Conservation (phyloP, 2,888 invertebrate genomes). For the Amiota communis region DNA sequence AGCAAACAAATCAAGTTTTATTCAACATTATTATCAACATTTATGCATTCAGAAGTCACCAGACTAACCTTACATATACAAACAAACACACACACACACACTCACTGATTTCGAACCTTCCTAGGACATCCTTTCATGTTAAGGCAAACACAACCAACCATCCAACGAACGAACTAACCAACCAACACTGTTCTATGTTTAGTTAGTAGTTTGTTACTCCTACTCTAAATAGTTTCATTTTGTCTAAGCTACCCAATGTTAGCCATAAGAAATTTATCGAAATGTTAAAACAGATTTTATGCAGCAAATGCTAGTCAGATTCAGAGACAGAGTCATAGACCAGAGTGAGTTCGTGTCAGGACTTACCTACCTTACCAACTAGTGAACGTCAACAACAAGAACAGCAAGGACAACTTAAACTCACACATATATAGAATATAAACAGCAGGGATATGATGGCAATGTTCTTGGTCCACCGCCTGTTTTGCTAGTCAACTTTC, state of each 20-base stretch:
- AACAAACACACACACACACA: conserved; percentile 34
- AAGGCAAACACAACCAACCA: conserved; percentile 43
- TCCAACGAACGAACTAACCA: not conserved
- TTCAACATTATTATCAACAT: conserved; percentile 68
- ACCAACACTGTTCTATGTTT: not conserved
- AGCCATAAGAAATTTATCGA: conserved; percentile 64
- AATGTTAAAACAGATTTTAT: conserved; percentile 67
- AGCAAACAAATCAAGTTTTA: conserved; percentile 66
- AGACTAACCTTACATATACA: conserved; percentile 20
- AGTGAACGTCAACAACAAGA: conserved; percentile 41
- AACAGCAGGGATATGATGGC: conserved; percentile 3
- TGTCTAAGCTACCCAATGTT: conserved; percentile 23
- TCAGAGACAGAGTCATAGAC: not conserved
- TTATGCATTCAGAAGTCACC: conserved; percentile 65
- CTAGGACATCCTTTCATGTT: too few relatives aligned
- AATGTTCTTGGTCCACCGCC: not conserved
- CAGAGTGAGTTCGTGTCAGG: not conserved
- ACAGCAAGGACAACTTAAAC: conserved; percentile 7
- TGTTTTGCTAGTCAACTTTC: not conserved
- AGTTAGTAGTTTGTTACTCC: conserved; percentile 5
- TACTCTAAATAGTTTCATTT: conserved; percentile 26
- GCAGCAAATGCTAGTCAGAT: conserved; percentile 51
- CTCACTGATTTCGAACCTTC: conserved; percentile 24
- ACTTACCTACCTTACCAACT: not conserved
- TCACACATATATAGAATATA: not conserved